A percentile compares a stretch with the other conserved stretches of the same genome.
phyloP scores from a whole-genome alignment of 1,140 invertebrate species.

The Saccostrea echinata region DNA sequence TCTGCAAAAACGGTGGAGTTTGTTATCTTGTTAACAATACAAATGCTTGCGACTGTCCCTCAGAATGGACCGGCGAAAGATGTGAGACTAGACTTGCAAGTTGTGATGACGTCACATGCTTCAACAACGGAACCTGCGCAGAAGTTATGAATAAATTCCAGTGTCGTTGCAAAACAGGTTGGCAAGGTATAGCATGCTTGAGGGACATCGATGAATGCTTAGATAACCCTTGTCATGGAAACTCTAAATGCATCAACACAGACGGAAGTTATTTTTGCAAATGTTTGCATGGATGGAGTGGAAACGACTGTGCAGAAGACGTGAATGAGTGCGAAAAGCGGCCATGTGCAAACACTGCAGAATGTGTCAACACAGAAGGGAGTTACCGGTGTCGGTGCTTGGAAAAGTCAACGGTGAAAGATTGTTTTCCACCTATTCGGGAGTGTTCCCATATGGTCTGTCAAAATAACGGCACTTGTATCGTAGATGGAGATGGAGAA shows the following conservation, averaged over 20 bases:
- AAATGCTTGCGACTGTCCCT: constrained; percentile 89
- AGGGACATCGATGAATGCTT: background rate
- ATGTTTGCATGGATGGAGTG: constrained; percentile 44
- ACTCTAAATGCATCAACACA: constrained; percentile 21
- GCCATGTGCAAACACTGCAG: constrained; percentile 29
- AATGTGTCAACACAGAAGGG: constrained; percentile 41
- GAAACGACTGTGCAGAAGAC: constrained; percentile 46
- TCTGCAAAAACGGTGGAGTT: constrained; percentile 91
- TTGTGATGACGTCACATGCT: constrained; percentile 4
- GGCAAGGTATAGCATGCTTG: background rate
- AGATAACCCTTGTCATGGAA: background rate
- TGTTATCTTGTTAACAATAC: constrained; percentile 92
- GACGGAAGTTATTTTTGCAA: constrained; percentile 32
- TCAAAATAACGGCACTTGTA: background rate
- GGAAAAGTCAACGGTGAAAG: background rate
- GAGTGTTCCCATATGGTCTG: background rate
- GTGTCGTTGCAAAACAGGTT: constrained; percentile 7
- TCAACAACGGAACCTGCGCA: constrained; percentile 29
- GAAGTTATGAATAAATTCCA: background rate
- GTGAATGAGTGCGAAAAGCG: constrained; percentile 43
- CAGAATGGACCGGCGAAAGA: constrained; percentile 89
- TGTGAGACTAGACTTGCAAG: constrained; percentile 85
- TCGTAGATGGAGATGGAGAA: background rate
- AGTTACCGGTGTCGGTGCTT: constrained; percentile 35
- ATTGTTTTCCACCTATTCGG: background rate